These are phyloP conservation scores for Cryptomyrus ogoouensis DNA, from an alignment of 2,113 vertebrate species.

Conservation along the genomic window DNA sequence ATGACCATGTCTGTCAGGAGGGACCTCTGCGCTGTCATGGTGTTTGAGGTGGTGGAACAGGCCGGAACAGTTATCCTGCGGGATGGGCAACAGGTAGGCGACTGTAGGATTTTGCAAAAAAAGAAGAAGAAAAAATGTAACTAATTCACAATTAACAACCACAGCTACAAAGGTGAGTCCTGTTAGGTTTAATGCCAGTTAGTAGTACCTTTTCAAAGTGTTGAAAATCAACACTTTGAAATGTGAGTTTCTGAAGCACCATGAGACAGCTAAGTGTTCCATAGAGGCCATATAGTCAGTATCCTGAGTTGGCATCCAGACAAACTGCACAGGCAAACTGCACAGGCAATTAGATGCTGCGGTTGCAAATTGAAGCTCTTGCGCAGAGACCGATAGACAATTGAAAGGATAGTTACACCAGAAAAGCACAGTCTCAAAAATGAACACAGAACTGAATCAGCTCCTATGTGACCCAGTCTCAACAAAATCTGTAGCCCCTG, in stretches of 20 bases:
- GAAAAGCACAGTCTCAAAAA: not conserved
- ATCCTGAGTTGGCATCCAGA: not conserved
- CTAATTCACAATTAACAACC: not conserved
- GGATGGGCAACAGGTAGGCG: slow-evolving; percentile 80
- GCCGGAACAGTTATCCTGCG: slow-evolving; percentile 80
- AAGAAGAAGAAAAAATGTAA: not conserved
- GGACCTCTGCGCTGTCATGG: slow-evolving; percentile 90
- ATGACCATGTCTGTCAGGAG: slow-evolving; percentile 97
- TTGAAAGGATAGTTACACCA: not conserved
- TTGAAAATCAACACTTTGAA: not conserved
- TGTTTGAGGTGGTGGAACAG: slow-evolving; percentile 92
- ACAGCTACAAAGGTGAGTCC: not conserved
- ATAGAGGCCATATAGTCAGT: not conserved
- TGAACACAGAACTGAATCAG: not conserved
- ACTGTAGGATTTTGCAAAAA: not conserved
- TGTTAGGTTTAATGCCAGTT: not conserved
- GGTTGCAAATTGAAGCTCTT: not conserved
- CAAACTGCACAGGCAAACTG: too few species aligned
- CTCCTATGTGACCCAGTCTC: not conserved
- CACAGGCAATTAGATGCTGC: not conserved
- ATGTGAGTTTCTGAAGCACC: not conserved
- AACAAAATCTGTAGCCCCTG: not conserved
- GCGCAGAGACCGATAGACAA: not conserved
- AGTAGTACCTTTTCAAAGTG: too few species aligned
- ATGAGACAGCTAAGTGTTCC: not conserved